Evolutionary conservation across 2,113 vertebrate species (phyloP), one percentile per base, ranked within the genome.

Genomic region (Macheiramphus alcinus): DNA sequence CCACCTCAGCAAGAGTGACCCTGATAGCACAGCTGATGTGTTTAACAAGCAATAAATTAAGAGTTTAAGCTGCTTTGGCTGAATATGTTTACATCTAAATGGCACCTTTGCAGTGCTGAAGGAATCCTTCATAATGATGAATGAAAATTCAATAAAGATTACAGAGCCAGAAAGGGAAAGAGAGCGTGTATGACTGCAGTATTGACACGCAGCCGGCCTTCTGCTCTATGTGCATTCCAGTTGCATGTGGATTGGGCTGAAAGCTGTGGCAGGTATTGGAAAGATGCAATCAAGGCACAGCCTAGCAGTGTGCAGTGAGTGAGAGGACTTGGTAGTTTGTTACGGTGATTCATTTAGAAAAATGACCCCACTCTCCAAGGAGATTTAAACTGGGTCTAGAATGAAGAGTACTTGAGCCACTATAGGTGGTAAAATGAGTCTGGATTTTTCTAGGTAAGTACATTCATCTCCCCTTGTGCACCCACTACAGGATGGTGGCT

Each of bases 141-240:
- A 97, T 95, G 95, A 94, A 80, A 97, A 97, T 96, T 83, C 97
- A 93, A 95, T 94, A 84, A 91, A 47, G 85, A 80, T 72, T 65
- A 66, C 65, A 22, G 56, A 94, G 79, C 32, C 72, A 93, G 87
- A 84, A 95, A 91, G 58, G 55, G 43, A 80, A 74, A 63, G n/a
- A 79, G 72, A 86, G 16, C 11, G 74, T 52, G 32, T 63, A 80
- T 61, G 74, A 12, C 79, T 90, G 62, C 66, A 91, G 66, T 22
- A 78, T 56, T 80, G 85, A 82, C 81, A 67, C 6, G 1, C 22
- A 71, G 38, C 9, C 12, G 29, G 26, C 32, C 52, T n/a, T 66
- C 87, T 67, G 43, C 56, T 86, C 45, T 88, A 0, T 16, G 27
- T 26, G 47, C 59, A 80, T 59, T 47, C 55, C 56, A 78, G 42